Base-by-base conservation (phyloP, 2,888 invertebrate species). In the Leptinotarsa tumamoca region DNA sequence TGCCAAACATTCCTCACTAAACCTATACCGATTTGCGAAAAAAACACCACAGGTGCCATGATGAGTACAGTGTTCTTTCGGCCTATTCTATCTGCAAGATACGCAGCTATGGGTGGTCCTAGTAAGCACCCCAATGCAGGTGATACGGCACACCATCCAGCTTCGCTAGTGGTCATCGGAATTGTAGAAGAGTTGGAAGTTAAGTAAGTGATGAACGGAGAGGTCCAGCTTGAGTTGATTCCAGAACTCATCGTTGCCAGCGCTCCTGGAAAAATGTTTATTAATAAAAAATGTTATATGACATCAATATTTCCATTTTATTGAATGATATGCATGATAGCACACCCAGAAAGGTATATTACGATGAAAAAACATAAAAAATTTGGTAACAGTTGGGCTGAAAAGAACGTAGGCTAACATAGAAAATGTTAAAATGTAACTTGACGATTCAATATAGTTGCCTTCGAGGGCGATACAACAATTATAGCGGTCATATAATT, bases 61-160 rank as follows among this genome's bases (percentile, higher is more conserved):
- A 50, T 18, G n/a, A 93, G 88, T 2, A 93, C 89, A n/a, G 92
- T 91, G 17, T 89, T 90, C 84, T 93, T 93, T 17, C 94, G 90
- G 18, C 94, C 94, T 76, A 92, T 90, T 78, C 89, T 89, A 85
- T 94, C 93, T 72, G 93, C 92, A 76, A 92, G 87, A 83, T 92
- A 90, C 43, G 92, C 93, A 18, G 92, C 91, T 23, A 92, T 88
- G 4, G 92, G 85, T 14, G 92, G 92, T 54, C 93, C 93, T 63
- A 92, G 86, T 33, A 92, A 90, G 1, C 92, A 92, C 80, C 93
- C 93, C 70, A 93, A 88, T 79, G 93, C 90, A 87, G 92, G 92
- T 84, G 93, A 90, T 67, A 93, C 92, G 2, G 92, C 92, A 85
- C 92, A 90, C 91, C 92, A 91, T 82, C 92, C 91, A 80, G 91